Conservation (phyloP, 2,113 vertebrate species). For the Mormyrus iriodes region DNA sequence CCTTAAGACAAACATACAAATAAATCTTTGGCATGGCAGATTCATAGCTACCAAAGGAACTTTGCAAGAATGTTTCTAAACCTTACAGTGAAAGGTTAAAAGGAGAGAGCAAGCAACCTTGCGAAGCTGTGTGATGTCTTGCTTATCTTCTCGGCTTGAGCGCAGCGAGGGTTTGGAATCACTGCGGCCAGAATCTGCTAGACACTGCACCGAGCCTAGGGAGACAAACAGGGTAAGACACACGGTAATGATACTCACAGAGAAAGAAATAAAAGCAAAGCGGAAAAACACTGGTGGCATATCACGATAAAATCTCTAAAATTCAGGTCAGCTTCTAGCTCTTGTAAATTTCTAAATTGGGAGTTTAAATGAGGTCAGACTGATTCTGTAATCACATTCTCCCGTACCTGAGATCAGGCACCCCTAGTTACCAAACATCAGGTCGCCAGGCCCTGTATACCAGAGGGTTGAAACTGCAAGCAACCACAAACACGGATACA, state of each 20-base stretch:
- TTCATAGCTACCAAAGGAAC: not conserved
- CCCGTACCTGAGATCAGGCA: not conserved
- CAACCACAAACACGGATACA: not conserved
- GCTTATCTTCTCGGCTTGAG: slow-evolving; percentile 60
- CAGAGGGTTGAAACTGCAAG: not conserved
- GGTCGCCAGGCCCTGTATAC: not conserved
- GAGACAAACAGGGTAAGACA: not conserved
- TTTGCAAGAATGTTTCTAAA: not conserved
- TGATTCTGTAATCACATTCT: not conserved
- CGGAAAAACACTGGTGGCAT: not conserved
- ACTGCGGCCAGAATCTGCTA: slow-evolving; percentile 53
- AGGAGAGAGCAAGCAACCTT: slow-evolving; percentile 52
- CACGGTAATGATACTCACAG: not conserved
- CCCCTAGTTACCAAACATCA: not conserved
- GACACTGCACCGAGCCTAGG: slow-evolving; percentile 40
- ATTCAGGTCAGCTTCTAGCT: not conserved
- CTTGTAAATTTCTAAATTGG: not conserved
- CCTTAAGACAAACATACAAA: not conserved
- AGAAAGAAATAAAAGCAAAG: not conserved
- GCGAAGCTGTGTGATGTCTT: slow-evolving; percentile 62
- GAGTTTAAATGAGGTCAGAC: not conserved
- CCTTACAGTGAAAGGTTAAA: not conserved
- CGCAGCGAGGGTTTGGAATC: slow-evolving; percentile 56
- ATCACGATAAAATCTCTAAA: not conserved
- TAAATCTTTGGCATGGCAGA: not conserved